Base-by-base conservation (phyloP, 2,888 invertebrate genomes). In the Megaustenia siamemsis region DNA sequence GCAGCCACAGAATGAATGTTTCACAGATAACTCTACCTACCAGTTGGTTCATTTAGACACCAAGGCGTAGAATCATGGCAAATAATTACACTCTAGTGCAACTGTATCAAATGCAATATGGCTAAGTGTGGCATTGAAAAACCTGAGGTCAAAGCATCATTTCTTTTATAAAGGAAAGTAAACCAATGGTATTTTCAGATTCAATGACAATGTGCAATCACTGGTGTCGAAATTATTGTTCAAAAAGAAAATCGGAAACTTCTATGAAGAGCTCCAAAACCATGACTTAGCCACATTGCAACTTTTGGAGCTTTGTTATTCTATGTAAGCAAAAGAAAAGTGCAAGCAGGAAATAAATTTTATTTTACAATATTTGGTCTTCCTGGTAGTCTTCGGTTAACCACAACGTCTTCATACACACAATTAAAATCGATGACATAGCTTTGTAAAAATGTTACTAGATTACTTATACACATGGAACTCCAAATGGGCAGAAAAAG, bases 271-370 rank as follows among this genome's bases (percentile, higher is more conserved):
- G 56, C 45, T 69, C 32, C 28, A 84, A 43, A 12, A 63, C 24
- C 75, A 45, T 63, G 63, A 38, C 66, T 63, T 60, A 77, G 63
- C 38, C 56, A 43, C 18, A 40, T 73, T n/a, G 35, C 43, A 79
- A 73, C 49, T 71, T 3, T 76, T 84, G 43, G 75, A 84, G 80
- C 73, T 40, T 35, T 76, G 49, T 68, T 71, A 66, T 38, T 84
- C 87, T 88, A 69, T 86, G 86, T 85, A 88, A 86, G 86, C 79
- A 84, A 87, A 75, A n/a, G n/a, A n/a, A n/a, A 87, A 86, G 85
- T 87, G 84, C 82, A 88, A 88, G 87, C 85, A 81, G 80, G 76
- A 76, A 85, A 73, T 53, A 77, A 84, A 49, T 77, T n/a, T 77
- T 77, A 60, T 83, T n/a, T 24, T 43, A 85, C 68, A 43, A 68